Base-by-base conservation (phyloP, 2,113 vertebrate species). In the Ciconia maguari region DNA sequence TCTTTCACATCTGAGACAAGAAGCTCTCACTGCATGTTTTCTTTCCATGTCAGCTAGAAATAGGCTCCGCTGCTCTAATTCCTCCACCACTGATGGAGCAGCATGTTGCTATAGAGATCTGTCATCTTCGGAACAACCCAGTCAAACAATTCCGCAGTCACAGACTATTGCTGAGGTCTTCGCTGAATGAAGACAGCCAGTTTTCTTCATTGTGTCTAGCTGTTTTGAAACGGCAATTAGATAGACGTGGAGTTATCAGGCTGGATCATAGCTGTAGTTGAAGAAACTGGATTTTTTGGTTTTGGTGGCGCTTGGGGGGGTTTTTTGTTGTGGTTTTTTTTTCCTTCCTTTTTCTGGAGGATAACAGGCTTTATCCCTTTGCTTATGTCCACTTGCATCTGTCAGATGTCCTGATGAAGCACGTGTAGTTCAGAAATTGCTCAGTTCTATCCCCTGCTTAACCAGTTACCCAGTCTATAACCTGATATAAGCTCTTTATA, bases 371-470 rank as follows among this genome's bases (percentile, higher is more conserved):
- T 95, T 87, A 83, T 96, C 85, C 51, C 68, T 90, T 44, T 51
- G 75, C 88, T 92, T 74, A 86, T 94, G 88, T 87, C 44, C 1
- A 1, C 71, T 48, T 41, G 57, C 54, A 75, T 90, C 90, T 94
- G 88, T 92, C 83, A 62, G 83, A 69, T 90, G 92, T 74, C 62
- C 82, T 60, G 57, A 7, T 60, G 84, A 89, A 95, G 81, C 94
- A 88, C 71, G 90, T 90, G 79, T 16, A 27, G 58, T 70, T 90
- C 9, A 29, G 95, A 77, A 92, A 94, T 88, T 57, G 86, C 75
- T 96, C 75, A 20, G 65, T 86, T 96, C 84, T 92, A 64, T 96
- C 93, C 90, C 68, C 81, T 83, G 62, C 93, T 92, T 71, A 96
- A 66, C 87, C 81, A 60, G 75, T 74, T 74, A 38, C 71, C 69